These are phyloP conservation scores for Psittacula echo DNA, from an alignment of 2,797 vertebrate genomes.

Conservation along the genomic window DNA sequence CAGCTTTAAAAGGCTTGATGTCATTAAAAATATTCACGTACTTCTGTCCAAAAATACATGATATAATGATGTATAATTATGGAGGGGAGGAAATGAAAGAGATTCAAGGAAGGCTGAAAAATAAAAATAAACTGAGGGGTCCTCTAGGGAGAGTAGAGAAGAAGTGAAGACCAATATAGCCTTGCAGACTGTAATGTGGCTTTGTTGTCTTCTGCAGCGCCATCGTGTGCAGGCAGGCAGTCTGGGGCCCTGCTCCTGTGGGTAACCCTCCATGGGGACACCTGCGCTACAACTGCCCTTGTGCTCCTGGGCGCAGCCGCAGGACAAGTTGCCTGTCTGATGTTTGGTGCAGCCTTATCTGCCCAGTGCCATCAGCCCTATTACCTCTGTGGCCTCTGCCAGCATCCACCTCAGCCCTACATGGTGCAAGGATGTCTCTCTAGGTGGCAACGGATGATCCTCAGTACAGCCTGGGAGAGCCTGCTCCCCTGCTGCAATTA, in stretches of 20 bases:
- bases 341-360: neutral
- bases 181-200: neutral
- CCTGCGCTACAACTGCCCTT: neutral
- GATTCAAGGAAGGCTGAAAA: slow-evolving; percentile 37
- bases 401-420: neutral
- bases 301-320: neutral
- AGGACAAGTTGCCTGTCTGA: neutral
- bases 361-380: neutral
- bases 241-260: fast-evolving
- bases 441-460: neutral
- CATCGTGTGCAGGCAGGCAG: fast-evolving
- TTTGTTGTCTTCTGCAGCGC: neutral
- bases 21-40: neutral
- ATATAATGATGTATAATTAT: neutral
- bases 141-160: slow-evolving; percentile 23
- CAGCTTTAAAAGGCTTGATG: neutral
- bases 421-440: neutral
- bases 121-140: slow-evolving; percentile 27
- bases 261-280: neutral
- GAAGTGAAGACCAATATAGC: neutral
- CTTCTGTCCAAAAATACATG: neutral
- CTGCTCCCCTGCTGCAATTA: neutral
- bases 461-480: neutral
- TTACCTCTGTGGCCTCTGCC: neutral
- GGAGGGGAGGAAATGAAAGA: slow-evolving; percentile 42